Evolutionary conservation across 1,140 invertebrate genomes (phyloP), one percentile per base, ranked within the genome.

Genomic region (Branchinecta lindahli): DNA sequence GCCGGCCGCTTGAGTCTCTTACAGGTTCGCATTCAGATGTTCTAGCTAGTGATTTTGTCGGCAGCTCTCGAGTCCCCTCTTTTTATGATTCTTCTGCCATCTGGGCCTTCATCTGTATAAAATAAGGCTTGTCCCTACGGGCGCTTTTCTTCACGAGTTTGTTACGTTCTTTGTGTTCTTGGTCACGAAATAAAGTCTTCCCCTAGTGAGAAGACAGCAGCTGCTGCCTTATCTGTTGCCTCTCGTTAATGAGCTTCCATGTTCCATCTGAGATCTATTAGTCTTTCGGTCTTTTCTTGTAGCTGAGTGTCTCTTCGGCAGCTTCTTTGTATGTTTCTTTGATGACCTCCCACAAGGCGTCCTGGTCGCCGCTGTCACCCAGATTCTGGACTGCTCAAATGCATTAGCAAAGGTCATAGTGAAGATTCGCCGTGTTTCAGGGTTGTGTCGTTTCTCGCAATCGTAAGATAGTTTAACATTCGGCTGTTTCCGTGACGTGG

Each of bases 231-330:
- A 12, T 61, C 6, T 61, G 12, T 15, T 12, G 12, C 6, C 52
- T 61, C 47, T 52, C n/a, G 9, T 61, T 20, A 61, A 61, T 61
- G 12, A 61, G 52, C 12, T 61, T 61, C 52, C 52, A 61, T 61
- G 52, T 4, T 61, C 18, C 18, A 20, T 15, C 18, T 12, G 52
- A 61, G 52, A 61, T 61, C 52, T 3, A 61, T 61, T 61, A 12
- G 18, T 4, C 18, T 20, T 61, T 61, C 18, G 2, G 52, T 61
- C 1, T 15, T 20, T 61, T 61, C 18, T 61, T 61, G 12, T 15
- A 15, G 18, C 52, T 6, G 12, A 61, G 52, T 20, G 52, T 61
- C 18, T 61, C 18, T 12, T 61, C 12, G 6, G 52, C 6, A 61
- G 52, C 18, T 4, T 61, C 52, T 15, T 61, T 61, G 52, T 61